phyloP scores from a whole-genome alignment of 2,797 vertebrate genomes.

The Cryptoprocta ferox region DNA sequence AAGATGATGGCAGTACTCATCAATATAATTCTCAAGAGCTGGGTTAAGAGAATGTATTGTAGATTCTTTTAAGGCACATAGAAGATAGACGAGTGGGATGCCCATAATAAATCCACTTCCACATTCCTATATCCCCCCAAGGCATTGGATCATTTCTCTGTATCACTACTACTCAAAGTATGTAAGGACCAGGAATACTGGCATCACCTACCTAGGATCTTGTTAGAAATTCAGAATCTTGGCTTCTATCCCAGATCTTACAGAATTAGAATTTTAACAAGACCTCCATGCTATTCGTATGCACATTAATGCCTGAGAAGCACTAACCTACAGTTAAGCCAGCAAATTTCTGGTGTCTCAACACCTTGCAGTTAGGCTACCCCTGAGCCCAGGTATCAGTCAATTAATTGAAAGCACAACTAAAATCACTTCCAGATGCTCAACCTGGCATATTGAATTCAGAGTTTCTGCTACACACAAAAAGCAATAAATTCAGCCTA shows the following conservation, averaged over 20 bases:
- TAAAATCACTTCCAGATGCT: slow-evolving; percentile 55
- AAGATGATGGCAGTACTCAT: neutral
- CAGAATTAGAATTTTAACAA: slow-evolving; percentile 61
- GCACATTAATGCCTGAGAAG: slow-evolving; percentile 11
- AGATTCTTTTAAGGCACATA: neutral
- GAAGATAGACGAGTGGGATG: neutral
- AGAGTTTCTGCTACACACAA: neutral
- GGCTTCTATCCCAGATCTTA: slow-evolving; percentile 42
- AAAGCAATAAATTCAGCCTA: neutral
- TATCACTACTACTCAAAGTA: neutral
- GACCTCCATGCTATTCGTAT: slow-evolving; percentile 9
- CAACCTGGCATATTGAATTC: neutral
- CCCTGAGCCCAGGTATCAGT: slow-evolving; percentile 44
- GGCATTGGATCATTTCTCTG: neutral
- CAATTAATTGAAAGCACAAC: slow-evolving; percentile 56
- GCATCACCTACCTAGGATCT: slow-evolving; percentile 25
- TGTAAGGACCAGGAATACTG: neutral
- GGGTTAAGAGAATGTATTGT: neutral
- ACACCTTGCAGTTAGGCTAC: slow-evolving; percentile 59
- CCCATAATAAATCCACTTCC: neutral
- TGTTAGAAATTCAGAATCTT: slow-evolving; percentile 19
- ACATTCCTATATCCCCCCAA: neutral
- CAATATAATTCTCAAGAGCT: neutral
- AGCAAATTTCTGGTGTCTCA: slow-evolving; percentile 56
- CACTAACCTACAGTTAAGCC: neutral